Conservation (phyloP, 1,140 invertebrate species). For the Penaeus indicus region DNA sequence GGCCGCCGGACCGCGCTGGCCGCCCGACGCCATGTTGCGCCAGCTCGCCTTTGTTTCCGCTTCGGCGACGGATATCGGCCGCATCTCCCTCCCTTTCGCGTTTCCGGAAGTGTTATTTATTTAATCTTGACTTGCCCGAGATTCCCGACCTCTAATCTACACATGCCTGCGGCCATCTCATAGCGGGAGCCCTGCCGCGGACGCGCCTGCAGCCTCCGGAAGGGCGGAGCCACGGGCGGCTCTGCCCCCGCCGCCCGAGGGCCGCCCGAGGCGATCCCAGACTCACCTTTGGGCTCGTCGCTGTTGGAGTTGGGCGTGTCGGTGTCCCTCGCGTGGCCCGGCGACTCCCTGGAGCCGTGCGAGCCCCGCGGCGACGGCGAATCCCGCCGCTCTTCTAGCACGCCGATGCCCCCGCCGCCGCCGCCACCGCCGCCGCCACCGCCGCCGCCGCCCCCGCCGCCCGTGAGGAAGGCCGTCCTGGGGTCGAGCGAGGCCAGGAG, state of each 20-base stretch:
- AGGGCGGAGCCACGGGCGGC: too few species aligned
- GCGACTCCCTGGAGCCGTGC: conserved; percentile 67
- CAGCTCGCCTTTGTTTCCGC: too few species aligned
- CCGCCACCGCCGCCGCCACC: conserved; percentile 72
- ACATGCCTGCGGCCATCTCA: too few species aligned
- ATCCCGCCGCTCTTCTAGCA: conserved; percentile 67
- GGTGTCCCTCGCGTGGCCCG: conserved; percentile 68
- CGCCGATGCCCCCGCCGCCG: conserved; percentile 58
- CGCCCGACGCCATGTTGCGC: too few species aligned
- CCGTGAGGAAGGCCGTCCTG: conserved; percentile 76
- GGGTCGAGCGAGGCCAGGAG: conserved; percentile 83
- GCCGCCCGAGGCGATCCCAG: neutral
- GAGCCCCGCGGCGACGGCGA: conserved; percentile 70
- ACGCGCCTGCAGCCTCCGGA: neutral
- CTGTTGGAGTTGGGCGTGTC: conserved; percentile 74
- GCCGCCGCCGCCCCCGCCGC: conserved; percentile 73
- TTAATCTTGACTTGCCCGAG: too few species aligned
- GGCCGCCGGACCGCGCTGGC: too few species aligned
- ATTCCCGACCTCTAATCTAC: too few species aligned
- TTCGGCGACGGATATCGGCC: too few species aligned
- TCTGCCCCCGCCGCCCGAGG: too few species aligned
- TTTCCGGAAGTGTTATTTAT: too few species aligned
- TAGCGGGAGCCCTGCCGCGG: neutral
- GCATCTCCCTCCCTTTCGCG: too few species aligned
- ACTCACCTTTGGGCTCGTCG: conserved; percentile 67